phyloP scores from a whole-genome alignment of 2,888 invertebrate species.

The Dascillus cervinus region DNA sequence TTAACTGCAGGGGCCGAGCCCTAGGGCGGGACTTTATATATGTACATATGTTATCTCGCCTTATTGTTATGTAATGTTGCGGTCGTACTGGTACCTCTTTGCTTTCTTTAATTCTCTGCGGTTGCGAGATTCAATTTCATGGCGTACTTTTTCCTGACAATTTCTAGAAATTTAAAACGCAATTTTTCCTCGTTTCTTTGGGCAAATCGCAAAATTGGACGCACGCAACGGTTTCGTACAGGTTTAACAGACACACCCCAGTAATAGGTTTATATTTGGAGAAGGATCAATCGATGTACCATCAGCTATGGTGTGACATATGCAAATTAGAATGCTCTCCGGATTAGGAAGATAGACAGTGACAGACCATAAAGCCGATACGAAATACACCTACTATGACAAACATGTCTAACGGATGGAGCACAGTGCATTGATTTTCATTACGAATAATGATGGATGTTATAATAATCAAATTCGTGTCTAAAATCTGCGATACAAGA shows the following conservation, averaged over 20 bases:
- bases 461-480: too few relatives aligned
- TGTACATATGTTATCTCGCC: constrained; percentile 30
- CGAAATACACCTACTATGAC: too few relatives aligned
- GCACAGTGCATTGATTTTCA: too few relatives aligned
- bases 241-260: constrained; percentile 22
- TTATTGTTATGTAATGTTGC: constrained; percentile 21
- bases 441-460: too few relatives aligned
- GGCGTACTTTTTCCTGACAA: neutral
- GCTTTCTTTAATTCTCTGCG: neutral
- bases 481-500: too few relatives aligned
- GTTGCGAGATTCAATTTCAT: neutral
- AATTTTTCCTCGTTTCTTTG: neutral
- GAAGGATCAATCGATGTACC: constrained; percentile 24
- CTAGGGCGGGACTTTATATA: constrained; percentile 34
- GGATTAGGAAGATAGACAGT: constrained; percentile 12
- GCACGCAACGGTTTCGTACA: too few relatives aligned
- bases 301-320: constrained; percentile 18
- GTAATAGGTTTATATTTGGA: constrained; percentile 23
- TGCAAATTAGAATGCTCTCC: constrained; percentile 19
- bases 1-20: constrained; percentile 37
- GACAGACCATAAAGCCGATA: neutral
- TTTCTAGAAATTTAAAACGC: neutral
- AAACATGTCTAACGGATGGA: too few relatives aligned
- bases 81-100: constrained; percentile 2
- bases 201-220: too few relatives aligned